Percentiles rank a stretch among this genome's conserved stretches.
Evolutionary conservation across 2,888 invertebrate species (phyloP).

Genomic region (Esperia sulphurella): DNA sequence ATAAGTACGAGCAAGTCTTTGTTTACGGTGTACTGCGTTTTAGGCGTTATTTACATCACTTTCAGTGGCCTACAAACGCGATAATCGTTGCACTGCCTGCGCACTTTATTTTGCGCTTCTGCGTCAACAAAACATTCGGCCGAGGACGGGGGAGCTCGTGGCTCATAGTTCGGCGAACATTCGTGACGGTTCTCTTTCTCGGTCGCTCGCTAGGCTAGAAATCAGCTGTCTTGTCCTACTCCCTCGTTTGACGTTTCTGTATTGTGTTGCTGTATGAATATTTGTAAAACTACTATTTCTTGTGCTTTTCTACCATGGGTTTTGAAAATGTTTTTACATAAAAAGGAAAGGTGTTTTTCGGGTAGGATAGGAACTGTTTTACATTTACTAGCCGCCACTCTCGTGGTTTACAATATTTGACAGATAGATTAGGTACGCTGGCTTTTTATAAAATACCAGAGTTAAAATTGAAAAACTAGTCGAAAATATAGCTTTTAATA

Average conservation of each 20-base stretch:
- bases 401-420: too few species aligned
- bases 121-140: slow-evolving; percentile 65
- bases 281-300: slow-evolving; percentile 7
- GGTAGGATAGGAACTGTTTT: too few species aligned
- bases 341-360: too few species aligned
- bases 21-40: slow-evolving; percentile 54
- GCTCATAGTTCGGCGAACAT: slow-evolving; percentile 7
- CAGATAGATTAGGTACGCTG: too few species aligned
- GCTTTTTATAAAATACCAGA: too few species aligned
- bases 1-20: slow-evolving; percentile 46
- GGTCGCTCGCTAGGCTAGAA: slow-evolving; percentile 45
- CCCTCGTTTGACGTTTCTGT: slow-evolving; percentile 44
- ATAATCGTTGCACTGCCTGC: slow-evolving; percentile 76
- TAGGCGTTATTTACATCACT: slow-evolving; percentile 71
- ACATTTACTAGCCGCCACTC: too few species aligned
- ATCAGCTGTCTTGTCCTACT: slow-evolving; percentile 36
- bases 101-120: slow-evolving; percentile 70
- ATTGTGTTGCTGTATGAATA: slow-evolving; percentile 42
- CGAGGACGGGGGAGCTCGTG: slow-evolving; percentile 9
- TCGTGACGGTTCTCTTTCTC: slow-evolving; percentile 45
- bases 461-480: too few species aligned
- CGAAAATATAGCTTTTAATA: too few species aligned
- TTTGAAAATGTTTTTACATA: neutral
- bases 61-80: slow-evolving; percentile 65
- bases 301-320: neutral